Base-by-base conservation (phyloP, 2,797 vertebrate species). In the Pangasius djambal region DNA sequence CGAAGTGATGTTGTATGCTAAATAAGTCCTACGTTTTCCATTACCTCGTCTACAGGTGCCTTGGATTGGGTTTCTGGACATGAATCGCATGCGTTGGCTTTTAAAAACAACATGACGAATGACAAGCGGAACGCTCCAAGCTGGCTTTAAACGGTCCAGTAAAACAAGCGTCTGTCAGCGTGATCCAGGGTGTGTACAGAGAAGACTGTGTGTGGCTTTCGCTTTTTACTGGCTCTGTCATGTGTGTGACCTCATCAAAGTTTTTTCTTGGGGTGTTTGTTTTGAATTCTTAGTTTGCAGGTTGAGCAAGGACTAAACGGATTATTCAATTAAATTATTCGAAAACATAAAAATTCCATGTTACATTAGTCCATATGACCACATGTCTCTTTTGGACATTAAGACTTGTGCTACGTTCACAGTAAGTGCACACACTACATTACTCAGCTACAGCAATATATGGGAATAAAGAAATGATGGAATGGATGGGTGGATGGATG, bases 61-160 rank as follows among this genome's bases (percentile, higher is more conserved):
- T 90, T 86, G 22, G 37, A 59, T 77, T 3, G 50, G n/a, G 69
- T 37, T 40, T 86, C 52, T 90, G 78, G 83, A 90, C 20, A 31
- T 82, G 67, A 83, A 78, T 83, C 86, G 85, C 52, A 37, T 70
- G 87, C 61, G 72, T 61, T 79, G 83, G 69, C 40, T 78, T 78
- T 85, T 67, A 75, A 50, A 78, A 83, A 85, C 61, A 87, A 78
- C 72, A 87, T 61, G 83, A 83, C 37, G 63, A 69, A 74, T 31
- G 59, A 77, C 55, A 63, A 57, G 34, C 59, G 48, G 20, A 83
- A 55, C 7, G 70, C 83, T 65, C 86, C 16, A 57, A n/a, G 40
- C 82, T 34, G 83, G 31, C 9, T 81, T 81, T 81, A 34, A 81
- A 57, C 16, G 18, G 22, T 85, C 83, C 83, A 77, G 31, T 78